Evolutionary conservation across 1,140 invertebrate genomes (phyloP).

Genomic region (Caenorhabditis tropicalis): DNA sequence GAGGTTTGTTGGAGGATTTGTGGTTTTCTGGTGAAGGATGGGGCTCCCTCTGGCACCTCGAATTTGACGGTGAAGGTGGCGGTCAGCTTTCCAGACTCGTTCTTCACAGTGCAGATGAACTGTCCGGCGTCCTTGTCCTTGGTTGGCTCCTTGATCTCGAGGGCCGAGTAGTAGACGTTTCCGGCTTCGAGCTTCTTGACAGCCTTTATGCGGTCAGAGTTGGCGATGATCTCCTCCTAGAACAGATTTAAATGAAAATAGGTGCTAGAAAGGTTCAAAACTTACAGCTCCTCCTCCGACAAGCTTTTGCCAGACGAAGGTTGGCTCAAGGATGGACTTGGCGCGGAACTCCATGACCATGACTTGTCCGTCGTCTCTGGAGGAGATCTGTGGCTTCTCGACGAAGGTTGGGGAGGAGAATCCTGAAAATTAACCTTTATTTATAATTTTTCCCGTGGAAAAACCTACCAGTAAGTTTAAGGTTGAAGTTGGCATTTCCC

Average conservation of each 20-base stretch:
- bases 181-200: conserved; percentile 68
- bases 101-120: conserved; percentile 72
- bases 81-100: conserved; percentile 71
- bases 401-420: conserved; percentile 90
- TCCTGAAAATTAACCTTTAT: conserved; percentile 60
- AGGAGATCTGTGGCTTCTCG: conserved; percentile 92
- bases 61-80: conserved; percentile 72
- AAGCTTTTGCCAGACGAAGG: conserved; percentile 84
- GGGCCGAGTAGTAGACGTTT: conserved; percentile 70
- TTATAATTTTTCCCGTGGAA: no score
- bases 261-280: neutral
- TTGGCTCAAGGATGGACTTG: conserved; percentile 89
- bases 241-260: neutral
- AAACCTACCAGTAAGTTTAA: conserved; percentile 72
- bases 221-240: conserved; percentile 83
- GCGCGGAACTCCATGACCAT: conserved; percentile 98
- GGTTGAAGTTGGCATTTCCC: conserved; percentile 73
- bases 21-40: conserved; percentile 71
- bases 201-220: conserved; percentile 80
- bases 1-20: conserved; percentile 72
- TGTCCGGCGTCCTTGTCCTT: conserved; percentile 72
- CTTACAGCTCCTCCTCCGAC: conserved; percentile 14
- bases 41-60: conserved; percentile 72
- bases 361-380: conserved; percentile 90
- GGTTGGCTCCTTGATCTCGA: conserved; percentile 72